Percentiles rank a stretch among this genome's conserved stretches.
phyloP scores from a whole-genome alignment of 1,140 invertebrate species.

The Apis dorsata region DNA sequence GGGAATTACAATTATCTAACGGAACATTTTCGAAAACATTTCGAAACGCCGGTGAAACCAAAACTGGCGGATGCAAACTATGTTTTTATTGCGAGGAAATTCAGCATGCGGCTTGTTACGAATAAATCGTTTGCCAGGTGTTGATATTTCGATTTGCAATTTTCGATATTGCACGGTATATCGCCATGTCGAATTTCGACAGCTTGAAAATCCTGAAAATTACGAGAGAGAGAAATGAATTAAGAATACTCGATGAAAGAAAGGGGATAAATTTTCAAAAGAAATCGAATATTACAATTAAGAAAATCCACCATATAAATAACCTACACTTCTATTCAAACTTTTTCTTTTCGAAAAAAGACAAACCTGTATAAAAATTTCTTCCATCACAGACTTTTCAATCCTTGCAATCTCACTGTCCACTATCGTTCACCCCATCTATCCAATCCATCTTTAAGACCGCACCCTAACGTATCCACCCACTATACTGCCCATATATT shows the following conservation, averaged over 20 bases:
- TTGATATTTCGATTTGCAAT: slow-evolving; percentile 15
- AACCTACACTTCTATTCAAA: too few relatives aligned
- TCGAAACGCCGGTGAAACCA: too few relatives aligned
- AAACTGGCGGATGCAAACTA: neutral
- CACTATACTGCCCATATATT: neutral
- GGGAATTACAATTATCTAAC: slow-evolving; percentile 25
- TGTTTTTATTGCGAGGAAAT: slow-evolving; percentile 7
- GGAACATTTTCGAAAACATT: slow-evolving; percentile 22
- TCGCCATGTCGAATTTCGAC: neutral
- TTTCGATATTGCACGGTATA: neutral
- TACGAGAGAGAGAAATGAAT: too few relatives aligned
- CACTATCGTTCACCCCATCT: too few relatives aligned
- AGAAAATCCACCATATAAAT: too few relatives aligned
- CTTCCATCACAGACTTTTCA: too few relatives aligned
- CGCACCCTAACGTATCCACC: too few relatives aligned
- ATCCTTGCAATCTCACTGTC: too few relatives aligned
- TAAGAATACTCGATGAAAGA: neutral
- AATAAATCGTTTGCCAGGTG: neutral
- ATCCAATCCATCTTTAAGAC: too few relatives aligned
- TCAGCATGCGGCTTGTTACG: neutral
- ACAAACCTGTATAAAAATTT: too few relatives aligned
- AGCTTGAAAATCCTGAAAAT: neutral
- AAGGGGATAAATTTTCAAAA: neutral
- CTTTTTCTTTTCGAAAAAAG: too few relatives aligned
- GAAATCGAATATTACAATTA: too few relatives aligned